Percentiles rank a stretch among this genome's conserved stretches.
phyloP scores from a whole-genome alignment of 2,888 invertebrate species.

The Eristalis tenax region DNA sequence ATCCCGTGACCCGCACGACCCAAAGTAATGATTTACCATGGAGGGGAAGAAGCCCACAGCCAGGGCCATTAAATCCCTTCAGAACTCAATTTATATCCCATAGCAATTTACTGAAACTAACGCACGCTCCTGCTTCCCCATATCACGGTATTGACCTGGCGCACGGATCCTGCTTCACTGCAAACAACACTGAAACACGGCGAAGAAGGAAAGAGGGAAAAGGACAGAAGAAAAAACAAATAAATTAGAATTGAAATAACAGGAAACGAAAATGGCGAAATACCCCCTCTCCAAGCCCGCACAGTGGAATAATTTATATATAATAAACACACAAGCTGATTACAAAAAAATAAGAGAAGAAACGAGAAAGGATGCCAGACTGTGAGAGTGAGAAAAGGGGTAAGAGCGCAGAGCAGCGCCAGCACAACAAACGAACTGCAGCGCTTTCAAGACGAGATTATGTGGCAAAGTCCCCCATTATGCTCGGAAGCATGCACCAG shows the following conservation, averaged over 20 bases:
- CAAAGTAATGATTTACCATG: constrained; percentile 59
- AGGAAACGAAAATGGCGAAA: constrained; percentile 42
- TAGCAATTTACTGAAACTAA: constrained; percentile 77
- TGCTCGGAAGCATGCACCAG: constrained; percentile 60
- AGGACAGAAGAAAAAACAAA: constrained; percentile 47
- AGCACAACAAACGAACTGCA: constrained; percentile 29
- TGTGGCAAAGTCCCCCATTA: constrained; percentile 62
- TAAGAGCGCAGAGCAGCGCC: constrained; percentile 15
- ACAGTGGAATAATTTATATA: constrained; percentile 67
- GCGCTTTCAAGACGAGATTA: constrained; percentile 59
- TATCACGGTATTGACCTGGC: constrained; percentile 18
- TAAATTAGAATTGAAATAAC: constrained; percentile 69
- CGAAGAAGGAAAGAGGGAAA: constrained; percentile 9
- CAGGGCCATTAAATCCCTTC: constrained; percentile 78
- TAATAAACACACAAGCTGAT: constrained; percentile 69
- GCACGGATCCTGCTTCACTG: background rate
- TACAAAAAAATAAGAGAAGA: constrained; percentile 43
- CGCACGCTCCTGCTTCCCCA: constrained; percentile 34
- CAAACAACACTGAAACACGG: background rate
- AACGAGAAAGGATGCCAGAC: constrained; percentile 38
- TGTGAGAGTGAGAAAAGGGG: no score
- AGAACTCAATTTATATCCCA: constrained; percentile 79
- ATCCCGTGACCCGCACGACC: constrained; percentile 58
- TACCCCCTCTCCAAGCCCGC: constrained; percentile 30
- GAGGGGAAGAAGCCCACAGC: background rate